A percentile compares a stretch with the other conserved stretches of the same genome.
Conservation (phyloP, 2,888 invertebrate genomes). For the Athalia rosae region DNA sequence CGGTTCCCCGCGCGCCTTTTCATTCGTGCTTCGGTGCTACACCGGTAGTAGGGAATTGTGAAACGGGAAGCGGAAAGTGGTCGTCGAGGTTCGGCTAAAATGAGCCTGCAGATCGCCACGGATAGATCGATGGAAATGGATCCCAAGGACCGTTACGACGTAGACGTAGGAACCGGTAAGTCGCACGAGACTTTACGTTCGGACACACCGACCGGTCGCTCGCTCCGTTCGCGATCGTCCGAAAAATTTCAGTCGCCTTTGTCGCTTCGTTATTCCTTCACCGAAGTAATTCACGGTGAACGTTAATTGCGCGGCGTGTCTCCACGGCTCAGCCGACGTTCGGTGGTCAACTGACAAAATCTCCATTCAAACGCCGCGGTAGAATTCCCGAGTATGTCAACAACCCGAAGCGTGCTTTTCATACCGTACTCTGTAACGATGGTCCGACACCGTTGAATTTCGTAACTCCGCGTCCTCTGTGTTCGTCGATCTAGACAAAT, state of each 20-base stretch:
- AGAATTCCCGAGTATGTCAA: too few relatives aligned
- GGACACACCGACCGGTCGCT: background rate
- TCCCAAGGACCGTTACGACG: constrained; percentile 68
- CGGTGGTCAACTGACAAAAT: too few relatives aligned
- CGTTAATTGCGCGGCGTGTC: too few relatives aligned
- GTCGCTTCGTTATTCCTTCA: background rate
- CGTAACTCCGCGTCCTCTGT: too few relatives aligned
- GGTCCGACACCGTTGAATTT: too few relatives aligned
- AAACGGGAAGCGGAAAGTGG: constrained; percentile 9
- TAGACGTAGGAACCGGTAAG: constrained; percentile 65
- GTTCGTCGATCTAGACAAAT: too few relatives aligned
- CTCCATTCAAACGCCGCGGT: too few relatives aligned
- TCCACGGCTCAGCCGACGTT: too few relatives aligned
- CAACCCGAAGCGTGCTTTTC: too few relatives aligned
- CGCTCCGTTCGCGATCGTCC: background rate
- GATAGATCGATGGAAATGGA: constrained; percentile 65
- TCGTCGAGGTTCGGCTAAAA: constrained; percentile 44
- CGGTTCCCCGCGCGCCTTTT: constrained; percentile 4
- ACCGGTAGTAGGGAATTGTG: background rate
- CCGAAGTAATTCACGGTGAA: too few relatives aligned
- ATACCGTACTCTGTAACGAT: too few relatives aligned
- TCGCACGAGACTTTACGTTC: constrained; percentile 14
- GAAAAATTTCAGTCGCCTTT: background rate
- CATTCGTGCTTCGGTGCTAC: background rate
- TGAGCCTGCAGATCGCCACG: constrained; percentile 64